phyloP scores from a whole-genome alignment of 2,888 invertebrate species.

The Pseudolycoriella hygida region DNA sequence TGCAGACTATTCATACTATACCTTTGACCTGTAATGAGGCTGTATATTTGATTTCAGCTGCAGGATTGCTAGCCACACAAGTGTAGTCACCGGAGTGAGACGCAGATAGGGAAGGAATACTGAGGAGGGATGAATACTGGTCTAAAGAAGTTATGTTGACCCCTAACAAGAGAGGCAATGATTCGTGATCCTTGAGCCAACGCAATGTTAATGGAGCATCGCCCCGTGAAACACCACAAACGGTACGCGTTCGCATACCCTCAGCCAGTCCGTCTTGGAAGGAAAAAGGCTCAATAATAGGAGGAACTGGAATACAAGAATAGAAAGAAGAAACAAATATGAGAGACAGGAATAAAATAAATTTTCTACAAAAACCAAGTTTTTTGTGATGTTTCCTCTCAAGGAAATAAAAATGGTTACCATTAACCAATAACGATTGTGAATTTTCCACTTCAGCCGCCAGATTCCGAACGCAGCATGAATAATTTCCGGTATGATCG shows the following conservation, averaged over 20 bases:
- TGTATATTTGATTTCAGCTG: conserved; percentile 61
- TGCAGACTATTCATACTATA: conserved; percentile 32
- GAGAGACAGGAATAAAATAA: conserved; percentile 1
- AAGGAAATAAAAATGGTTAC: conserved; percentile 33
- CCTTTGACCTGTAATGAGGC: conserved; percentile 68
- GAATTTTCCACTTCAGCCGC: conserved; percentile 57
- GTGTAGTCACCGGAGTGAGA: conserved; percentile 61
- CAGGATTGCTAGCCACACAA: conserved; percentile 61
- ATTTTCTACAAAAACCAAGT: too few species aligned
- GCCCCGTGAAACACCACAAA: conserved; percentile 63
- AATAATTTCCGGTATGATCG: conserved; percentile 62
- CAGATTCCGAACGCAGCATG: conserved; percentile 52
- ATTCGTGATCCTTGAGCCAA: conserved; percentile 69
- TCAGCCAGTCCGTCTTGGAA: conserved; percentile 67
- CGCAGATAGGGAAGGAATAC: conserved; percentile 57
- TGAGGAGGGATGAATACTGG: conserved; percentile 58
- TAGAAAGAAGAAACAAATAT: conserved; percentile 25
- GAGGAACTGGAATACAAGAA: conserved; percentile 49
- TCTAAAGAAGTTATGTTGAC: conserved; percentile 56
- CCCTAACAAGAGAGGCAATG: conserved; percentile 43
- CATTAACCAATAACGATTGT: conserved; percentile 58
- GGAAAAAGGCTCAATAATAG: conserved; percentile 70
- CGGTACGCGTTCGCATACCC: conserved; percentile 64
- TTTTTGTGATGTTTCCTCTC: too few species aligned
- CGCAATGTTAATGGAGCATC: conserved; percentile 62